phyloP scores from a whole-genome alignment of 2,888 invertebrate genomes.

The Xanthia togata region DNA sequence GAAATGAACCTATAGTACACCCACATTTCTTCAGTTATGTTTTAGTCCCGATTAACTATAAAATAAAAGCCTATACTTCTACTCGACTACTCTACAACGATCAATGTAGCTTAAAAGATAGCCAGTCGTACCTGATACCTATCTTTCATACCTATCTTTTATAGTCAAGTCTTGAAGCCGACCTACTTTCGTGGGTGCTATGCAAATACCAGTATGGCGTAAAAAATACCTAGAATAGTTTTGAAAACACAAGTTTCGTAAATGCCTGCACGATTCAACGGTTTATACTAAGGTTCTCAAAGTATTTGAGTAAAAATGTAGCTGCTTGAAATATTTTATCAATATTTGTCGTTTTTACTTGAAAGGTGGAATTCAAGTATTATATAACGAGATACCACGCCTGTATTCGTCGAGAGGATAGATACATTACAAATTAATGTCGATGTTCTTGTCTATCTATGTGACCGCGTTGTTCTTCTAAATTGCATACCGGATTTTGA shows the following conservation, averaged over 20 bases:
- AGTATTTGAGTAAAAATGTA: slow-evolving; percentile 38
- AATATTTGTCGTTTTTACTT: not conserved
- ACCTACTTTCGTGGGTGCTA: slow-evolving; percentile 51
- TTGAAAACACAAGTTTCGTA: slow-evolving; percentile 49
- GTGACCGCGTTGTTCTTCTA: no score
- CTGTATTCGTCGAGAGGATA: not conserved
- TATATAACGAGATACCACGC: not conserved
- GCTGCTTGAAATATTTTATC: slow-evolving; percentile 23
- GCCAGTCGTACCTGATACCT: slow-evolving; percentile 3
- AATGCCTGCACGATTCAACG: slow-evolving; percentile 53
- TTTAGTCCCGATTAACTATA: not conserved
- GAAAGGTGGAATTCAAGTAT: not conserved
- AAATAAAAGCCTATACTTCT: not conserved
- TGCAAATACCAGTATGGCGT: slow-evolving; percentile 50
- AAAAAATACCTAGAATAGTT: slow-evolving; percentile 49
- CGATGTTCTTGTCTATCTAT: no score
- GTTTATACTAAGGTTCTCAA: slow-evolving; percentile 43
- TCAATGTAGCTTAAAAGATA: slow-evolving; percentile 15
- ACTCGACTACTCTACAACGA: not conserved
- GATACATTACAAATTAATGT: no score
- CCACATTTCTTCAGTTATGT: no score
- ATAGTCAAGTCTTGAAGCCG: slow-evolving; percentile 22
- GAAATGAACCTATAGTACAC: no score
- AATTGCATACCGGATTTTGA: no score
- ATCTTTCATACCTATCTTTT: slow-evolving; percentile 40